Conservation (phyloP, 2,888 invertebrate species). For the Xylota sylvarum region DNA sequence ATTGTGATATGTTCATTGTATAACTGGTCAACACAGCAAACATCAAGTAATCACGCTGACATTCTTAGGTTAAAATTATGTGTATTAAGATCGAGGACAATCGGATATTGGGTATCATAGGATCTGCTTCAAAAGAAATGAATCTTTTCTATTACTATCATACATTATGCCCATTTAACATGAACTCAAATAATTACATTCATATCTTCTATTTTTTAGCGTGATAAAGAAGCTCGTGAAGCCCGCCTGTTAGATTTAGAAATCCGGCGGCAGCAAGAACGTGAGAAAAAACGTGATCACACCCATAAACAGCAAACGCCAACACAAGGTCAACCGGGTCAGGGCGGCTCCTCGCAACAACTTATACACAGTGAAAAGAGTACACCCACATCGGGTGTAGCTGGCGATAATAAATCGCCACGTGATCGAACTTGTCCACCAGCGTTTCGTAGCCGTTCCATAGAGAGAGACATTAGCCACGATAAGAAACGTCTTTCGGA, state of each 20-base stretch:
- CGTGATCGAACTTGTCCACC: conserved; percentile 82
- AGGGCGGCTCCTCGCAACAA: conserved; percentile 70
- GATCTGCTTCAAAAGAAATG: too few species aligned
- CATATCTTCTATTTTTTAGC: conserved; percentile 77
- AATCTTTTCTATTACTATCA: too few species aligned
- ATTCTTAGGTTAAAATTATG: too few species aligned
- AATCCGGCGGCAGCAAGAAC: conserved; percentile 84
- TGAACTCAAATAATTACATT: too few species aligned
- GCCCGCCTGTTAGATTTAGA: conserved; percentile 84
- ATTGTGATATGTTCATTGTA: too few species aligned
- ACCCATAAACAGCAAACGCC: conserved; percentile 81
- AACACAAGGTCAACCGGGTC: conserved; percentile 79
- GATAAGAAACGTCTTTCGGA: conserved; percentile 82
- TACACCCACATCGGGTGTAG: conserved; percentile 79
- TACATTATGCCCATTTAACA: too few species aligned
- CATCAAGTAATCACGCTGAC: too few species aligned
- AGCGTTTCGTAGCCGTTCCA: conserved; percentile 83
- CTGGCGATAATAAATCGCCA: conserved; percentile 69
- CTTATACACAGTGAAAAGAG: conserved; percentile 78
- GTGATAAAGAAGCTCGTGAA: conserved; percentile 84
- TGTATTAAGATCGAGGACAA: too few species aligned
- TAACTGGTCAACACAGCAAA: too few species aligned
- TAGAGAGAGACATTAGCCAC: conserved; percentile 82
- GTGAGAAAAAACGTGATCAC: conserved; percentile 83
- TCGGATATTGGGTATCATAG: too few species aligned